Conservation (phyloP, 2,113 vertebrate genomes). For the cat (Felis catus) region DNA sequence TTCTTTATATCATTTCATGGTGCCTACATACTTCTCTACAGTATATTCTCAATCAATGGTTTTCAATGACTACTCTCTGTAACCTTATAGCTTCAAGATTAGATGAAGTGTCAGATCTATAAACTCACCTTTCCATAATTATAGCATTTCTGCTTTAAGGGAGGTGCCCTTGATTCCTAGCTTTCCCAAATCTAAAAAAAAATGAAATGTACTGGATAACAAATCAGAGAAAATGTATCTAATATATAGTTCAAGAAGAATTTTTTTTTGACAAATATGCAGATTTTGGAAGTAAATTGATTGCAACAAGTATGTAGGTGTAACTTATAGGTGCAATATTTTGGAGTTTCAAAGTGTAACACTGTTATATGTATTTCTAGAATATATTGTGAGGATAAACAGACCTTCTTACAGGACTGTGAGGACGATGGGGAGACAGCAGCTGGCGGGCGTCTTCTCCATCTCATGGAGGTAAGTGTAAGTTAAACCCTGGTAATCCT, state of each 20-base stretch:
- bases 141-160: constrained; percentile 25
- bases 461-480: constrained; percentile 93
- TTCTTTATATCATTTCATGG: neutral
- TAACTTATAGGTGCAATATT: neutral
- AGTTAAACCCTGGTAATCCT: neutral
- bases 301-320: neutral
- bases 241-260: neutral
- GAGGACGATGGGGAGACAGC: constrained; percentile 98
- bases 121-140: neutral
- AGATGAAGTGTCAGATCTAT: neutral
- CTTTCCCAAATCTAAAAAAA: neutral
- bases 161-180: neutral
- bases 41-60: neutral
- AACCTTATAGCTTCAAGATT: neutral
- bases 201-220: neutral
- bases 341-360: neutral
- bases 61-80: neutral
- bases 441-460: constrained; percentile 95
- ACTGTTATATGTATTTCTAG: constrained; percentile 80
- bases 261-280: neutral
- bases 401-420: constrained; percentile 96
- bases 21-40: neutral
- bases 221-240: neutral
- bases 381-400: constrained; percentile 95
- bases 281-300: constrained; percentile 24